These are phyloP conservation scores for Sialia sialis DNA, from an alignment of 2,113 vertebrate genomes.

Conservation along the genomic window DNA sequence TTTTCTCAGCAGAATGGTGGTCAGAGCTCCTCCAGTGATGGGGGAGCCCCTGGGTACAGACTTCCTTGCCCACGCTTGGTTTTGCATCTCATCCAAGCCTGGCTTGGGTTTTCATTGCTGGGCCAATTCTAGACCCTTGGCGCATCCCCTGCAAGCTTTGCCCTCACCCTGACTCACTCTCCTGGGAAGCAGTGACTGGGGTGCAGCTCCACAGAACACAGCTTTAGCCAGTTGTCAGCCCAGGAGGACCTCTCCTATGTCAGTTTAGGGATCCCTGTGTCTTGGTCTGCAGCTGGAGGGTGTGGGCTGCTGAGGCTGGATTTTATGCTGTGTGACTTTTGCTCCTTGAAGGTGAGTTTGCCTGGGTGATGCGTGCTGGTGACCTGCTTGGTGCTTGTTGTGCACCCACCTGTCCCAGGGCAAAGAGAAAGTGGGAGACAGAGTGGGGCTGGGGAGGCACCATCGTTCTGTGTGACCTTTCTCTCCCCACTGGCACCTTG, in stretches of 20 bases:
- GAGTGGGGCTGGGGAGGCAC: not conserved
- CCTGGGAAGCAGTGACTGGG: not conserved
- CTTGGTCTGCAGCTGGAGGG: not conserved
- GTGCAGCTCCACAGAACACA: not conserved
- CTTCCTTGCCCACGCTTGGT: accelerated
- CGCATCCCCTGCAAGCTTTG: not conserved
- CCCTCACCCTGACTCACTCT: not conserved
- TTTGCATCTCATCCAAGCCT: not conserved
- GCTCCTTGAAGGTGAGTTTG: not conserved
- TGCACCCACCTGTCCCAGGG: not conserved
- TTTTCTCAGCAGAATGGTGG: not conserved
- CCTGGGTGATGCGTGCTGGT: not conserved
- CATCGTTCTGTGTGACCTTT: not conserved
- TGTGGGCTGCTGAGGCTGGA: not conserved
- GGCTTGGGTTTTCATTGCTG: not conserved
- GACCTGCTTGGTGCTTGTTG: not conserved
- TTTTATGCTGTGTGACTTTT: not conserved
- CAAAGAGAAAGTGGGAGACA: not conserved
- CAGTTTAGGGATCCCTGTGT: not conserved
- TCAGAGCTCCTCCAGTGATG: not conserved
- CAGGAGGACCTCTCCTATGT: not conserved
- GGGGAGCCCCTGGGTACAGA: not conserved
- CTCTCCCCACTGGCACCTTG: not conserved
- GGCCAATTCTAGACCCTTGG: not conserved
- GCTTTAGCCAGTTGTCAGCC: not conserved